phyloP scores from a whole-genome alignment of 2,797 vertebrate genomes.

The Falco columbarius region DNA sequence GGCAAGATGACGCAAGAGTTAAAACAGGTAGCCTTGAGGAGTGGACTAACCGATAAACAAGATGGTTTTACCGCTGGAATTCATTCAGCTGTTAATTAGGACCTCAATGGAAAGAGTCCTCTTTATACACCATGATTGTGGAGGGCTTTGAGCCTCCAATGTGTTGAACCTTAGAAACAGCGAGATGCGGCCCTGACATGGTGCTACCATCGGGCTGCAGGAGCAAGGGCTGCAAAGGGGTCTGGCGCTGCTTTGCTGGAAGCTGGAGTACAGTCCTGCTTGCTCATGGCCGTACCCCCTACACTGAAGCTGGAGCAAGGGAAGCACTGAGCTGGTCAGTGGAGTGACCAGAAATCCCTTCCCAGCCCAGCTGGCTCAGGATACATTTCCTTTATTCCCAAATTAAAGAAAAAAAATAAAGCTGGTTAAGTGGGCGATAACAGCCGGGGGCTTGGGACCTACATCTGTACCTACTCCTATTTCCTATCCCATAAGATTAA shows the following conservation, averaged over 20 bases:
- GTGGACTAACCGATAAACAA: not conserved
- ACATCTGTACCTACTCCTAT: not conserved
- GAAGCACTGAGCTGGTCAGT: not conserved
- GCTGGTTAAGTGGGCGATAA: not conserved
- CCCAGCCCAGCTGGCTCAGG: not conserved
- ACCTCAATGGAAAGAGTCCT: not conserved
- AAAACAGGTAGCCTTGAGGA: not conserved
- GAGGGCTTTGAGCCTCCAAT: not conserved
- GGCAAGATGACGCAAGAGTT: not conserved
- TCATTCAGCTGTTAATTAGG: not conserved
- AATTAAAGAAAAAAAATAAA: not conserved
- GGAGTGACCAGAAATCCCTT: not conserved
- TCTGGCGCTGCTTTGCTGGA: not conserved
- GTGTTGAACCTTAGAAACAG: not conserved
- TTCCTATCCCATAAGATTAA: not conserved
- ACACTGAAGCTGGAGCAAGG: not conserved
- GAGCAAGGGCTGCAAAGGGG: not conserved
- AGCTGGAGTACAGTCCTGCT: not conserved
- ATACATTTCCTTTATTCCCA: not conserved
- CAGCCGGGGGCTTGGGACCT: not conserved
- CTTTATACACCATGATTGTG: fast-evolving
- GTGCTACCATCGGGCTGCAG: not conserved
- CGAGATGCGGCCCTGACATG: not conserved
- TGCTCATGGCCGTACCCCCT: fast-evolving
- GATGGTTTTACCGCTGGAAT: not conserved